Percentiles rank a stretch among this genome's conserved stretches.
phyloP scores from a whole-genome alignment of 1,140 invertebrate genomes.

The Trachymyrmex cornetzi region DNA sequence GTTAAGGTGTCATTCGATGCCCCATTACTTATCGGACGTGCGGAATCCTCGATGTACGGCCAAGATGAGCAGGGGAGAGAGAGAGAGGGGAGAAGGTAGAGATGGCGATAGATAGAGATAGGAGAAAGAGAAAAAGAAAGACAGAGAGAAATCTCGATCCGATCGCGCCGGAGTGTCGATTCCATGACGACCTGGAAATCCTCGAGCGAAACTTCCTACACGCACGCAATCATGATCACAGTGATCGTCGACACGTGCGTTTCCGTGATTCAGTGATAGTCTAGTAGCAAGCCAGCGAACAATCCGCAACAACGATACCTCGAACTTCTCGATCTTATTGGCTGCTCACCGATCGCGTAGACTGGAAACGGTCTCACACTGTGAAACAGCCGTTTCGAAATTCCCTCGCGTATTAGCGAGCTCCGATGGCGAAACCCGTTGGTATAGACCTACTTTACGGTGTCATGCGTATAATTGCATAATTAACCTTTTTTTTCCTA shows the following conservation, averaged over 20 bases:
- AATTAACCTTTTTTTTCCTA: slow-evolving; percentile 30
- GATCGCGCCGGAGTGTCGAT: slow-evolving; percentile 55
- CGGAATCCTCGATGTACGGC: slow-evolving; percentile 54
- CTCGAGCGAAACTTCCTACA: slow-evolving; percentile 58
- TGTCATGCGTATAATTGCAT: slow-evolving; percentile 60
- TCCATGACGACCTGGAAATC: slow-evolving; percentile 68
- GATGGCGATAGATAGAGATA: slow-evolving; percentile 1
- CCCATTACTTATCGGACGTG: slow-evolving; percentile 70
- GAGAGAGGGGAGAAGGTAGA: neutral
- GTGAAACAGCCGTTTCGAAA: slow-evolving; percentile 53
- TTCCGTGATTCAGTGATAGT: slow-evolving; percentile 48
- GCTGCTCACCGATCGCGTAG: neutral
- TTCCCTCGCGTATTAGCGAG: slow-evolving; percentile 59
- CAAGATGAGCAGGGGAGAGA: slow-evolving; percentile 11
- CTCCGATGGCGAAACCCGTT: slow-evolving; percentile 55
- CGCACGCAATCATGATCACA: neutral
- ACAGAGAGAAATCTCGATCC: slow-evolving; percentile 53
- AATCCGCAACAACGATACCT: slow-evolving; percentile 33
- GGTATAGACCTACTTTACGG: slow-evolving; percentile 61
- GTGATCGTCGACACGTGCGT: neutral
- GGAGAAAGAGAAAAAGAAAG: slow-evolving; percentile 22
- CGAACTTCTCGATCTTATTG: slow-evolving; percentile 26
- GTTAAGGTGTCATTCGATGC: slow-evolving; percentile 79
- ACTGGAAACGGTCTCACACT: slow-evolving; percentile 17
- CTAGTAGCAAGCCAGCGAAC: slow-evolving; percentile 15